Conservation (phyloP, 2,888 invertebrate species). For the Didymodactylos carnosus region DNA sequence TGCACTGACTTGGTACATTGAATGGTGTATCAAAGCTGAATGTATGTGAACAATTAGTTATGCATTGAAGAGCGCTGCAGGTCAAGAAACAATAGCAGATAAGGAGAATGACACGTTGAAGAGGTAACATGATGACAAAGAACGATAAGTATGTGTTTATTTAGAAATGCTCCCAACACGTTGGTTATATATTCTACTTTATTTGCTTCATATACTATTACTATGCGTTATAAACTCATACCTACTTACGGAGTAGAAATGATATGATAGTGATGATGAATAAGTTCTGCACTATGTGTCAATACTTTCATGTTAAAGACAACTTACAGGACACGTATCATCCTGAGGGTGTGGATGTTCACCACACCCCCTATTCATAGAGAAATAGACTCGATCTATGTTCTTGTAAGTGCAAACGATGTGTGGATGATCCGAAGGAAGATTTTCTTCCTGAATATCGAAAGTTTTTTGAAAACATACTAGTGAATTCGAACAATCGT, state of each 20-base stretch:
- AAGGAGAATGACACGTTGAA: background rate
- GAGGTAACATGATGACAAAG: background rate
- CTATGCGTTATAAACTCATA: background rate
- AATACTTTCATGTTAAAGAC: no score
- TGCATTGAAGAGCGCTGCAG: background rate
- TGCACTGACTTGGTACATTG: background rate
- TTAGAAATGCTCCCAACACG: background rate
- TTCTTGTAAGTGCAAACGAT: no score
- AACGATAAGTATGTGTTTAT: background rate
- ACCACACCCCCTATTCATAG: no score
- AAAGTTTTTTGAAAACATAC: no score
- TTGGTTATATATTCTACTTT: background rate
- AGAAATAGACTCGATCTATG: no score
- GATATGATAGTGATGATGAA: background rate
- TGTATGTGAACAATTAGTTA: background rate
- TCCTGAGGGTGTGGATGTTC: no score
- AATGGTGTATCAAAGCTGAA: background rate
- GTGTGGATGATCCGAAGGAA: no score
- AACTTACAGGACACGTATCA: no score
- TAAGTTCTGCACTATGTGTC: no score
- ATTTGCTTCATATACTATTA: background rate
- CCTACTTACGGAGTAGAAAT: background rate
- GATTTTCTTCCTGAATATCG: no score
- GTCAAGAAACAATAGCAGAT: background rate
- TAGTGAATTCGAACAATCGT: no score